Percentiles rank a stretch among this genome's conserved stretches.
phyloP scores from a whole-genome alignment of 2,797 vertebrate genomes.

The Tauraco hartlaubi region DNA sequence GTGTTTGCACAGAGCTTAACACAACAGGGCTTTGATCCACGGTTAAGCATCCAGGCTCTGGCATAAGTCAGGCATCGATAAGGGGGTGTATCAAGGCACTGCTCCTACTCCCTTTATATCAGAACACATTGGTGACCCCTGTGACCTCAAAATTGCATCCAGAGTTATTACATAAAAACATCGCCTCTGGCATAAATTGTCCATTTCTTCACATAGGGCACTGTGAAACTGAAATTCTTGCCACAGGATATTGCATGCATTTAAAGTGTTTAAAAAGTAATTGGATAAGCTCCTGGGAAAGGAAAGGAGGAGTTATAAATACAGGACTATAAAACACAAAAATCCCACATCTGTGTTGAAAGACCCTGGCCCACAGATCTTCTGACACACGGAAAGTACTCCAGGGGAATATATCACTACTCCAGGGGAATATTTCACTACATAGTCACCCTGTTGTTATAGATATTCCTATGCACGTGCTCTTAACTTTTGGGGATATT shows the following conservation, averaged over 20 bases:
- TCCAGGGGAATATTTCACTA: not conserved
- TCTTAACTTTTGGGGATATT: not conserved
- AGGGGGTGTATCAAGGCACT: not conserved
- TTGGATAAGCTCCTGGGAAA: not conserved
- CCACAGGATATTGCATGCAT: not conserved
- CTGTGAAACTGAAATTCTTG: not conserved
- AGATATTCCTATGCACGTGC: not conserved
- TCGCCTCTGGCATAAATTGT: not conserved
- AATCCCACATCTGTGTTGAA: not conserved
- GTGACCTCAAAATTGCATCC: not conserved
- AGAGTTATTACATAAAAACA: not conserved
- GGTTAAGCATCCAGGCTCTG: not conserved
- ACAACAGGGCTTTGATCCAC: not conserved
- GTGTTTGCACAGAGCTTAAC: not conserved
- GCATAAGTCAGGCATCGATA: not conserved
- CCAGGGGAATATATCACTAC: not conserved
- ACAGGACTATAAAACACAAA: not conserved
- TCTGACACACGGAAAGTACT: not conserved
- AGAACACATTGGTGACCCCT: not conserved
- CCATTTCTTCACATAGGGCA: not conserved
- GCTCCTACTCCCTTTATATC: not conserved
- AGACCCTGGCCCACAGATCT: not conserved
- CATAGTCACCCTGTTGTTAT: rapidly evolving
- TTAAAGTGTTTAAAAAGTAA: not conserved
- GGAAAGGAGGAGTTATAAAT: not conserved